A percentile compares a stretch with the other conserved stretches of the same genome.
Evolutionary conservation across 2,888 invertebrate species (phyloP).

Genomic region (Himalopsyche tibetana): DNA sequence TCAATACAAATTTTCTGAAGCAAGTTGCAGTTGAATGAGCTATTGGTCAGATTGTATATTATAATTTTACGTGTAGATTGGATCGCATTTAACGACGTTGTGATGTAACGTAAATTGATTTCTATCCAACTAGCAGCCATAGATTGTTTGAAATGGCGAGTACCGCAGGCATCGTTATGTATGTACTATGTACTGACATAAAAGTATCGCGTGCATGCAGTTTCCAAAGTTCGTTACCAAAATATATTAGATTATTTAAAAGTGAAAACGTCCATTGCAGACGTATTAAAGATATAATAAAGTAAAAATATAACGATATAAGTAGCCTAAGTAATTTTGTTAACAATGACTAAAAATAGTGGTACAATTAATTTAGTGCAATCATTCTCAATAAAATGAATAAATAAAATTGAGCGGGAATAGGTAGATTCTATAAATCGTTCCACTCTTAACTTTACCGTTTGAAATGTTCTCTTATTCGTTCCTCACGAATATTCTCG

Average conservation of each 20-base stretch:
- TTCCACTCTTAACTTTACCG: constrained; percentile 81
- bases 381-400: neutral
- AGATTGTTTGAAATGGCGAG: constrained; percentile 15
- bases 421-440: neutral
- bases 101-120: constrained; percentile 10
- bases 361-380: too few relatives aligned
- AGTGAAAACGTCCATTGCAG: neutral
- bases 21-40: neutral
- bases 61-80: neutral
- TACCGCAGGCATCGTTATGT: neutral
- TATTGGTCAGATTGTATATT: neutral
- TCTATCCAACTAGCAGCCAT: neutral
- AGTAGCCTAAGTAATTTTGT: too few relatives aligned
- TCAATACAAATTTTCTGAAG: too few relatives aligned
- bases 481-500: constrained; percentile 98
- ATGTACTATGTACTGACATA: neutral
- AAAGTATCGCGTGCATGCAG: neutral
- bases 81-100: neutral
- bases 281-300: too few relatives aligned
- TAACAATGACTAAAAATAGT: too few relatives aligned
- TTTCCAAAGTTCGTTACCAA: neutral
- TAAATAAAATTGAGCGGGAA: constrained; percentile 23
- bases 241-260: neutral
- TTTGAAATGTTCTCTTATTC: constrained; percentile 98
- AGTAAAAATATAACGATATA: too few relatives aligned